phyloP scores from a whole-genome alignment of 2,797 vertebrate species.

The Amblyopsis hoosieri region DNA sequence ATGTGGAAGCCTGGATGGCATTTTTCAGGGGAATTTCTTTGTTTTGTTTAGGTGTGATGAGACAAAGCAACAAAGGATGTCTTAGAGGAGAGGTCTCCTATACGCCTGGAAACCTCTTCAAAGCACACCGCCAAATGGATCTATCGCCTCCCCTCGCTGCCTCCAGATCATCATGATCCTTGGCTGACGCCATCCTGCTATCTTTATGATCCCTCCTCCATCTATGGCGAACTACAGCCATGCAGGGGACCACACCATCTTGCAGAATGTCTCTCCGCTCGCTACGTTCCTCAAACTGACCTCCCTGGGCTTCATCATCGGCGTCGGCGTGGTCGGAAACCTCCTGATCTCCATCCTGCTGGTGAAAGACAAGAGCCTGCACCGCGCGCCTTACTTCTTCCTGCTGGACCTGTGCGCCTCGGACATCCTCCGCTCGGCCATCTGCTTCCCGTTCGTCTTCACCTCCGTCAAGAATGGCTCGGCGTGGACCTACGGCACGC shows the following conservation, averaged over 20 bases:
- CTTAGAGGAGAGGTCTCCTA: constrained; percentile 85
- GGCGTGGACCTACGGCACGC: constrained; percentile 94
- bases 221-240: constrained; percentile 99
- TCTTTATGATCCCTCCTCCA: constrained; percentile 99
- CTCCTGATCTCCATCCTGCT: constrained; percentile 99
- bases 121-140: constrained; percentile 95
- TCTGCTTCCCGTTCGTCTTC: constrained; percentile 99
- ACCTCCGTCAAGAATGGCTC: constrained; percentile 99
- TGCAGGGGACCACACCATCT: constrained; percentile 99
- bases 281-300: constrained; percentile 99
- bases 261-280: constrained; percentile 99
- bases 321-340: constrained; percentile 98
- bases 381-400: constrained; percentile 98
- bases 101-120: constrained; percentile 95
- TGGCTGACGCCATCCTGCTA: constrained; percentile 91
- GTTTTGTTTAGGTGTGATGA: constrained; percentile 90
- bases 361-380: constrained; percentile 99
- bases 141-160: constrained; percentile 89
- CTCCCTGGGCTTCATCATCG: constrained; percentile 99
- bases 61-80: constrained; percentile 96
- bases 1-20: constrained; percentile 75
- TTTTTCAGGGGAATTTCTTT: constrained; percentile 82
- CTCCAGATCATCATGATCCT: constrained; percentile 99
- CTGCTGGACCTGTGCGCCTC: constrained; percentile 98
- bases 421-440: constrained; percentile 96